Base-by-base conservation (phyloP, 1,140 invertebrate species). In the Eulimnadia texana region DNA sequence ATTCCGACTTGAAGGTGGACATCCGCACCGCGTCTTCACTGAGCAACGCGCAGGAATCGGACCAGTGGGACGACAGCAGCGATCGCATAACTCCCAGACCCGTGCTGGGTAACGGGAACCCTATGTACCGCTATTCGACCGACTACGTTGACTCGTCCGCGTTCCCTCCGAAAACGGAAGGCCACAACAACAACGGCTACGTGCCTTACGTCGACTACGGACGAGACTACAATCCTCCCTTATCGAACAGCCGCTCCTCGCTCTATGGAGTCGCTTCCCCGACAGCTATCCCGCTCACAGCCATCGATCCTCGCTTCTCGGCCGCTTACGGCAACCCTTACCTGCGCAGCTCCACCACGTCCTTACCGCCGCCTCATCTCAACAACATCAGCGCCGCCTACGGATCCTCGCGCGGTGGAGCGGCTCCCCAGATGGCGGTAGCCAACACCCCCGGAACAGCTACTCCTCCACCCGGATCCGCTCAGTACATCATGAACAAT, bases 271-370 rank as follows among this genome's bases (percentile, higher is more conserved):
- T n/a, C n/a, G n/a, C n/a, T n/a, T n/a, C n/a, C n/a, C 52, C 53
- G 16, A 61, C 60, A 64, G 77, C 75, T 54, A 76, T 77, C 70
- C 78, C 71, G 70, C 78, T 71, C 70, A 79, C 71, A 69, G 83
- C 76, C 52, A 85, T 90, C 56, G 89, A 93, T 69, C 87, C 89
- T 10, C 77, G 87, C 61, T 93, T 88, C 69, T 88, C 86, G 22
- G 90, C 89, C 23, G 84, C 85, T 3, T 93, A 92, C 69, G 89
- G 88, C 55, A 91, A 91, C 74, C 88, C 88, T 0, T 90, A 90
- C 71, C 75, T 92, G 62, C 78, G 88, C 70, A 81, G 76, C 51
- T 74, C 77, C 28, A 66, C 65, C 27, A 68, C 76, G 28, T 74
- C 75, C 50, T 68, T 78, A 54, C 76, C 76, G 55, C 78, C 76